These are phyloP conservation scores for Crenuchus spilurus DNA, from an alignment of 2,797 vertebrate genomes.

Conservation along the genomic window DNA sequence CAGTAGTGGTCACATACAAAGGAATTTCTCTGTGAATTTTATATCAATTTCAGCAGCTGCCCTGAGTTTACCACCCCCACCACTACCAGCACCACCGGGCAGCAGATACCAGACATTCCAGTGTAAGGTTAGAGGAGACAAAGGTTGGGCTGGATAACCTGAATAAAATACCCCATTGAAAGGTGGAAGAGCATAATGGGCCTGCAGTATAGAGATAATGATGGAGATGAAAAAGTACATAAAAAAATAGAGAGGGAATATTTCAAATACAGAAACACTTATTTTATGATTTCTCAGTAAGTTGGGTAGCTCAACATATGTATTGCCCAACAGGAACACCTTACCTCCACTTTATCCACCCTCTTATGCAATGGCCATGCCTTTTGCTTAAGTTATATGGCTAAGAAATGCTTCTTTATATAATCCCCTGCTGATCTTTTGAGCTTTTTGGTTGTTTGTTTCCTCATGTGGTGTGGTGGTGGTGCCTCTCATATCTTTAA, in stretches of 20 bases:
- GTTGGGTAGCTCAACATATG: neutral
- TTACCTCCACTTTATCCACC: neutral
- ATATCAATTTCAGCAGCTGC: conserved; percentile 65
- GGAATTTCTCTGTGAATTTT: conserved; percentile 71
- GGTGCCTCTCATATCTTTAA: conserved; percentile 15
- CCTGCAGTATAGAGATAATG: conserved; percentile 51
- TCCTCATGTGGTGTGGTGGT: conserved; percentile 46
- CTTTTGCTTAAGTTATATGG: neutral
- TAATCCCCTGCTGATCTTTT: neutral
- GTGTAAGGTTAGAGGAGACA: conserved; percentile 75
- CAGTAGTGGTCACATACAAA: conserved; percentile 58
- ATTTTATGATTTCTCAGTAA: neutral
- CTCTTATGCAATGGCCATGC: neutral
- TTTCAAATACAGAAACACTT: neutral
- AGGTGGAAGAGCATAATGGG: conserved; percentile 51
- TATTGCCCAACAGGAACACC: neutral
- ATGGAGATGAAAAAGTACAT: conserved; percentile 35
- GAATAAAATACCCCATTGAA: conserved; percentile 69
- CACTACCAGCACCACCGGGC: conserved; percentile 37
- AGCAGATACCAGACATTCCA: conserved; percentile 73
- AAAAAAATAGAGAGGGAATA: neutral
- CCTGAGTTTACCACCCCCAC: conserved; percentile 51
- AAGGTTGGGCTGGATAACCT: conserved; percentile 70
- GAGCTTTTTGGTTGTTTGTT: conserved; percentile 21
- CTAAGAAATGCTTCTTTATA: neutral